Percentiles rank a stretch among this genome's conserved stretches.
Conservation (phyloP, 2,797 vertebrate species). For the Gymnopithys bicolor region DNA sequence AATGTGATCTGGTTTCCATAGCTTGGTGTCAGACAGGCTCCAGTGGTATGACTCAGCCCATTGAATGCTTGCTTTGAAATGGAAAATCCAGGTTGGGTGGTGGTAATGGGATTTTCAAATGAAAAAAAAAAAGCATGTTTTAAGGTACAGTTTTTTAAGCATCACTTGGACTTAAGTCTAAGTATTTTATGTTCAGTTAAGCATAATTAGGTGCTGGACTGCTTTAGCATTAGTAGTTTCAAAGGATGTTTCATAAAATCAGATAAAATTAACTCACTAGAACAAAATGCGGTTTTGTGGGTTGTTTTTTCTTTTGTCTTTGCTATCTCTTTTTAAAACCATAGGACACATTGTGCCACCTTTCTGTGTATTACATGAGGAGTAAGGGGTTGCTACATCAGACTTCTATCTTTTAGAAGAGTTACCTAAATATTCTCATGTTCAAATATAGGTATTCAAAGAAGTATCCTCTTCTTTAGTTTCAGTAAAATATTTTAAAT, state of each 20-base stretch:
- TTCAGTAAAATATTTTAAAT: not conserved
- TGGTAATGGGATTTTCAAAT: not conserved
- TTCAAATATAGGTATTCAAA: not conserved
- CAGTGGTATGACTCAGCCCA: not conserved
- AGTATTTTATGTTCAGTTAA: not conserved
- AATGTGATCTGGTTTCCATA: not conserved
- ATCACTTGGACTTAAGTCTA: not conserved
- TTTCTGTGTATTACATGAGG: accelerated
- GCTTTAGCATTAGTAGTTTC: not conserved
- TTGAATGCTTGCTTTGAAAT: not conserved
- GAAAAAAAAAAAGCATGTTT: not conserved
- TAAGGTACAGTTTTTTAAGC: not conserved
- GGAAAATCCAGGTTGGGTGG: not conserved
- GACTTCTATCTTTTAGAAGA: not conserved
- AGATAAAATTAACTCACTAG: not conserved
- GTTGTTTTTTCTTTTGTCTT: not conserved
- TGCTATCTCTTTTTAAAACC: not conserved
- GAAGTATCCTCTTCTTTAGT: not conserved
- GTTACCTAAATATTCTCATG: not conserved
- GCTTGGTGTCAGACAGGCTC: not conserved
- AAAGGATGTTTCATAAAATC: not conserved
- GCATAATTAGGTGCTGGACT: not conserved
- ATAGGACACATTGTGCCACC: accelerated
- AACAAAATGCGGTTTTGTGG: not conserved
- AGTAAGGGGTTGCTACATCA: not conserved